A percentile compares a stretch with the other conserved stretches of the same genome.
These are phyloP conservation scores for Lagopus muta DNA, from an alignment of 2,113 vertebrate species.

Conservation along the genomic window DNA sequence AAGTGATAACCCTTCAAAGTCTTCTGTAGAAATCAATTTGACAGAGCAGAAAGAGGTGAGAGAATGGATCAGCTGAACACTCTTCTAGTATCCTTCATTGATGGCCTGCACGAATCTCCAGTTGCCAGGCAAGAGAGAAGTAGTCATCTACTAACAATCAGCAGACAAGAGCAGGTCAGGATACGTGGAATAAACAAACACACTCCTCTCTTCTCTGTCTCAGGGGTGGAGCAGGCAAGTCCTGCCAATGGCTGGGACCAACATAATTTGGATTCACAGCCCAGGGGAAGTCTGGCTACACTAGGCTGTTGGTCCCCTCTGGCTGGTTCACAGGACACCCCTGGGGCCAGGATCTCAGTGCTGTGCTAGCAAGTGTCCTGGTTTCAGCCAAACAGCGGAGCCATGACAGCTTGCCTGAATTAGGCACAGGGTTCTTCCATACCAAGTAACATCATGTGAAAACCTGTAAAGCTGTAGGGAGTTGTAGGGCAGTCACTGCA, in stretches of 20 bases:
- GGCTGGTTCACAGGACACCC: not conserved
- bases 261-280: not conserved
- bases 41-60: not conserved
- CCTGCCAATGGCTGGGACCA: not conserved
- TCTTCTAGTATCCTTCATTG: not conserved
- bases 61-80: not conserved
- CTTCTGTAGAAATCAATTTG: slow-evolving; percentile 8
- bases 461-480: too few species aligned
- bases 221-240: not conserved
- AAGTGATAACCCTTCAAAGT: not conserved
- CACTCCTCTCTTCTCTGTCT: not conserved
- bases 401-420: too few species aligned
- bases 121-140: not conserved
- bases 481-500: too few species aligned
- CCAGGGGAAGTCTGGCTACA: not conserved
- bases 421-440: too few species aligned
- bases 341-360: not conserved
- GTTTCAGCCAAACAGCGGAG: too few species aligned
- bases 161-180: not conserved
- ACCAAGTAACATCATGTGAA: too few species aligned
- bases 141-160: not conserved
- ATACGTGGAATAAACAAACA: not conserved
- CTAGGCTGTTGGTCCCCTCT: not conserved
- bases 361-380: not conserved
- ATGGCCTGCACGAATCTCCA: not conserved